Conservation (phyloP, 1,140 invertebrate genomes). For the Pseudomyrmex pallidus region DNA sequence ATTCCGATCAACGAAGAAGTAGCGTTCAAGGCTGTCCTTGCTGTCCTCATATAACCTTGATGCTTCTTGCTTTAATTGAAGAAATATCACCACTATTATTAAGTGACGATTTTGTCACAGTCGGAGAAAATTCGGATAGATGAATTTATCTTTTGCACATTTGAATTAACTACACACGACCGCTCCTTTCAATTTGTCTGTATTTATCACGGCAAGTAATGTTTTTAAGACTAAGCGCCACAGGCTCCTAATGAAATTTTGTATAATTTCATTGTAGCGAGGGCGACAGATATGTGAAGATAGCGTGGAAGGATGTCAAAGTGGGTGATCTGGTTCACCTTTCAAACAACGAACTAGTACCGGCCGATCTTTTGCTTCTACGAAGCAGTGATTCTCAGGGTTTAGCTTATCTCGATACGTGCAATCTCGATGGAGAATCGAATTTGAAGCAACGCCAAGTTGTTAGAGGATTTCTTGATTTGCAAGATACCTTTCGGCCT, state of each 20-base stretch:
- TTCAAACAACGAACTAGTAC: slow-evolving; percentile 98
- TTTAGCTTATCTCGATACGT: slow-evolving; percentile 98
- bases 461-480: slow-evolving; percentile 88
- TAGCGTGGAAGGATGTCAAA: slow-evolving; percentile 95
- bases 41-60: background rate
- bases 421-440: slow-evolving; percentile 99
- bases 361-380: slow-evolving; percentile 97
- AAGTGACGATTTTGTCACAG: slow-evolving; percentile 5
- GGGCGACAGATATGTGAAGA: slow-evolving; percentile 92
- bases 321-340: slow-evolving; percentile 98
- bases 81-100: slow-evolving; percentile 23
- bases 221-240: background rate
- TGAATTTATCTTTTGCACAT: slow-evolving; percentile 25
- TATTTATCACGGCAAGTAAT: background rate
- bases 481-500: slow-evolving; percentile 91
- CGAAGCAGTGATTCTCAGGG: slow-evolving; percentile 96
- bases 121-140: slow-evolving; percentile 1
- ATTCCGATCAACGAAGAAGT: background rate
- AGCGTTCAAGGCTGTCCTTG: background rate
- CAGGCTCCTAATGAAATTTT: slow-evolving; percentile 55
- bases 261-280: slow-evolving; percentile 87
- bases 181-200: background rate
- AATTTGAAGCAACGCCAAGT: slow-evolving; percentile 98
- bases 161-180: slow-evolving; percentile 24
- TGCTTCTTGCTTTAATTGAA: slow-evolving; percentile 12